A percentile compares a stretch with the other conserved stretches of the same genome.
Evolutionary conservation across 30 jellyfish, hydroid and myxozoan genomes (phyloP).

Genomic region (Cassiopea andromeda): DNA sequence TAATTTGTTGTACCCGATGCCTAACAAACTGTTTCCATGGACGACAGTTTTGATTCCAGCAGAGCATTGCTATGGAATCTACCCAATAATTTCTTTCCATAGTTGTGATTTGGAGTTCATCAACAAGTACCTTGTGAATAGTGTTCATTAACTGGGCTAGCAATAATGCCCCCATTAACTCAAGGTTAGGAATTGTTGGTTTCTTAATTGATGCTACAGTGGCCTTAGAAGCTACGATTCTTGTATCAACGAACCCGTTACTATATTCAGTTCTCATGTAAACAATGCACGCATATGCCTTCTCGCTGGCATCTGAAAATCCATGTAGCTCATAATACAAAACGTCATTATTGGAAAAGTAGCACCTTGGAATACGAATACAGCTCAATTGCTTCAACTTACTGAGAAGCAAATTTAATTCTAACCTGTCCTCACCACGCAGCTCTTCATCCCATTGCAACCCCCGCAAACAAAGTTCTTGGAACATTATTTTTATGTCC

Average conservation of each 20-base stretch:
- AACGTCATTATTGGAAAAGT: background rate
- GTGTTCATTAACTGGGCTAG: too few relatives aligned
- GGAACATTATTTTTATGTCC: too few relatives aligned
- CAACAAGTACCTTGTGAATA: too few relatives aligned
- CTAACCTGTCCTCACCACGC: too few relatives aligned
- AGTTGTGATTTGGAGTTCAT: too few relatives aligned
- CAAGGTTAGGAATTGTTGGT: background rate
- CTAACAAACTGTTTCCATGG: conserved; percentile 17
- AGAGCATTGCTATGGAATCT: background rate
- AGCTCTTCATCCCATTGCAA: too few relatives aligned
- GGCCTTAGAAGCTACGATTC: background rate
- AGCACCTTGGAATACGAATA: too few relatives aligned
- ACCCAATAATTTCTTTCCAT: too few relatives aligned
- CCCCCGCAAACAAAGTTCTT: too few relatives aligned
- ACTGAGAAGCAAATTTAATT: too few relatives aligned
- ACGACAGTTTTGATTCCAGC: background rate
- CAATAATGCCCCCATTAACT: background rate
- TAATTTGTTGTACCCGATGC: conserved; percentile 12
- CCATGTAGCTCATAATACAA: background rate
- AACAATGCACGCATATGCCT: background rate
- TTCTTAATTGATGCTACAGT: conserved; percentile 3
- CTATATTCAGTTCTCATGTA: background rate
- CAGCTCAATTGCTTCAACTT: too few relatives aligned
- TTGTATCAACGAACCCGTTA: too few relatives aligned
- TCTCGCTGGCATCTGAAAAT: background rate